A percentile compares a stretch with the other conserved stretches of the same genome.
phyloP scores from a whole-genome alignment of 2,888 invertebrate species.

The Spodoptera picta region DNA sequence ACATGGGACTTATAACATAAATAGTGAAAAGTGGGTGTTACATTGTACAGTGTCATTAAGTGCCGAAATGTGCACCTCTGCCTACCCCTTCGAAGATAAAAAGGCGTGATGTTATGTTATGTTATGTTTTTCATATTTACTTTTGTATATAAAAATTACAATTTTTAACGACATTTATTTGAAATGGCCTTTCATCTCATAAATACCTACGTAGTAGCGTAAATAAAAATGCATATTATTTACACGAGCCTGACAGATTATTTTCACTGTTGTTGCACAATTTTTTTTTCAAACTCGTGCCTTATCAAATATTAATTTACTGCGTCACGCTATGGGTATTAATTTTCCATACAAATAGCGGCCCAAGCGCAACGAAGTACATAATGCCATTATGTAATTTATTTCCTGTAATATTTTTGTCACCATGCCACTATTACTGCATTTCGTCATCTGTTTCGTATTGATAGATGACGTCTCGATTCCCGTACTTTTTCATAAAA shows the following conservation, averaged over 20 bases:
- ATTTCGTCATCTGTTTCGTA: background rate
- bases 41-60: no score
- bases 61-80: no score
- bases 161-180: background rate
- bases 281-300: constrained; percentile 28
- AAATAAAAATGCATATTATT: constrained; percentile 7
- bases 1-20: no score
- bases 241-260: constrained; percentile 17
- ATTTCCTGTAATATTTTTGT: constrained; percentile 23
- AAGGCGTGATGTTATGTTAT: no score
- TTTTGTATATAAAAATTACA: constrained; percentile 2
- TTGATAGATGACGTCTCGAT: no score
- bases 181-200: background rate
- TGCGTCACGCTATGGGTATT: constrained; percentile 59
- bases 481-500: no score
- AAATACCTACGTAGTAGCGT: background rate
- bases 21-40: no score
- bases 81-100: no score
- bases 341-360: constrained; percentile 52
- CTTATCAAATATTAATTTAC: constrained; percentile 68
- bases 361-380: constrained; percentile 36
- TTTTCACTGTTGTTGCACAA: constrained; percentile 33
- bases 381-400: constrained; percentile 40
- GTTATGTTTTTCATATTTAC: constrained; percentile 3
- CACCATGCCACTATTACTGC: constrained; percentile 8